A percentile compares a stretch with the other conserved stretches of the same genome.
Conservation (phyloP, 2,113 vertebrate species). For the Dicrurus megarhynchus region DNA sequence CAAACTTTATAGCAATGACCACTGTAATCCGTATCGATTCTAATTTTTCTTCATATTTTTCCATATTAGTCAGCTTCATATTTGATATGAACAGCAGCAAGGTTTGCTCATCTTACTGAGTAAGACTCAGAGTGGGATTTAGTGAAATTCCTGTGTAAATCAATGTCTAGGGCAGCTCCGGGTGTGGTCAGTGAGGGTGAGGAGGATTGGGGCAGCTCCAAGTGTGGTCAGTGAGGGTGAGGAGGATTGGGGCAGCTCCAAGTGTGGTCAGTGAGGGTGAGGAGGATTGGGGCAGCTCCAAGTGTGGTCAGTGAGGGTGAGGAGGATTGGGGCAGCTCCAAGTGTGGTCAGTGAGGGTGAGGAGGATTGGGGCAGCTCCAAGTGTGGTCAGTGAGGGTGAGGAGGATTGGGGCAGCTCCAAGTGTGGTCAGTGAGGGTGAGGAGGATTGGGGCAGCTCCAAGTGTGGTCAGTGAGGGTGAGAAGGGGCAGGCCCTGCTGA, state of each 20-base stretch:
- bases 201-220: background rate
- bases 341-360: background rate
- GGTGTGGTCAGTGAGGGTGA: background rate
- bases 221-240: background rate
- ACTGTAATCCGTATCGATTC: accelerated
- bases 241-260: background rate
- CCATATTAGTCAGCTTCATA: too few relatives aligned
- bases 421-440: background rate
- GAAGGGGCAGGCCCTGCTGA: too few relatives aligned
- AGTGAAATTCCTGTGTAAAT: background rate
- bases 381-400: background rate
- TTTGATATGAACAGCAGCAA: background rate
- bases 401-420: background rate
- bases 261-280: background rate
- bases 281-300: accelerated
- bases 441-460: background rate
- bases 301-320: background rate
- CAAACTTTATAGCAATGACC: accelerated
- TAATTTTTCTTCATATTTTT: background rate
- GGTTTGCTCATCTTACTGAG: background rate
- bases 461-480: background rate
- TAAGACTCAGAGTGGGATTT: too few relatives aligned
- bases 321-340: accelerated
- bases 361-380: background rate
- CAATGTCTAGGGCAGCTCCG: background rate